Evolutionary conservation across 2,113 vertebrate genomes (phyloP).

Genomic region (Motacilla tschutschensis): DNA sequence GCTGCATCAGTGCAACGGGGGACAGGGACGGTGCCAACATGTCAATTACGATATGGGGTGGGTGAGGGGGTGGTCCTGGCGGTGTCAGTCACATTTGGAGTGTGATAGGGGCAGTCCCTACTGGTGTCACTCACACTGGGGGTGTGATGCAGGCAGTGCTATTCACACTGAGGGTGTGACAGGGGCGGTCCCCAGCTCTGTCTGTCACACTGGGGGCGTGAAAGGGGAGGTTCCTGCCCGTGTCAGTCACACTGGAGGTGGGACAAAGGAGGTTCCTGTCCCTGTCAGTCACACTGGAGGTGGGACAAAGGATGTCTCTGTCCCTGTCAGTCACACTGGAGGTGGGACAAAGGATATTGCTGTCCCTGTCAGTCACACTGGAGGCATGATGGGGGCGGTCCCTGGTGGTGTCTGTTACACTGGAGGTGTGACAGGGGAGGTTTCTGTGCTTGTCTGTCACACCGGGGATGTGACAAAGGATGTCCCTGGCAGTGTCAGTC

Average conservation of each 20-base stretch:
- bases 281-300: background rate
- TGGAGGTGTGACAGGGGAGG: background rate
- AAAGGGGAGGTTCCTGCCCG: fast-evolving
- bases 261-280: fast-evolving
- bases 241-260: background rate
- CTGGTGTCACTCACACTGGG: fast-evolving
- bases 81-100: background rate
- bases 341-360: background rate
- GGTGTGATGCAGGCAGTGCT: background rate
- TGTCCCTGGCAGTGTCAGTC: fast-evolving
- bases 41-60: fast-evolving
- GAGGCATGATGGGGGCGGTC: background rate
- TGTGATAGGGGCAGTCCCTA: background rate
- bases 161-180: background rate
- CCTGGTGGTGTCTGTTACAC: background rate
- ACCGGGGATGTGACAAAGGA: background rate
- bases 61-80: background rate
- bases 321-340: background rate
- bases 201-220: background rate
- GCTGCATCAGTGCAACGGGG: background rate
- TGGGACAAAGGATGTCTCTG: fast-evolving
- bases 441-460: background rate
- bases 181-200: fast-evolving
- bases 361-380: background rate
- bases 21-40: fast-evolving